A percentile compares a stretch with the other conserved stretches of the same genome.
Evolutionary conservation across 2,797 vertebrate species (phyloP).

Genomic region (Eleutherodactylus coqui): DNA sequence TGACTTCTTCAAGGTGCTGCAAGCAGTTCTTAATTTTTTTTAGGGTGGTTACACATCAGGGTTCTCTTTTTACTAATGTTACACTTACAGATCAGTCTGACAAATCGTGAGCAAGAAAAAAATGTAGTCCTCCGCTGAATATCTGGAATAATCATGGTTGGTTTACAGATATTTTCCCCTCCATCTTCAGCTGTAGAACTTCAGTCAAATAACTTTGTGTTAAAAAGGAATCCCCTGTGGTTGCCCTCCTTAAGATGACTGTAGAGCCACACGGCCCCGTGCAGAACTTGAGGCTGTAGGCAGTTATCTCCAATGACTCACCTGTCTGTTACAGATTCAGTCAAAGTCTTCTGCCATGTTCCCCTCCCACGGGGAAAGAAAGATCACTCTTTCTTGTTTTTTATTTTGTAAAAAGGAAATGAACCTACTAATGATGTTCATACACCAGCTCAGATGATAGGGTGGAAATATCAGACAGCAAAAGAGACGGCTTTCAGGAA

Average conservation of each 20-base stretch:
- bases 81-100: neutral
- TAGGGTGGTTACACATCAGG: neutral
- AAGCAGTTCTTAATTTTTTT: too few relatives aligned
- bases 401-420: constrained; percentile 27
- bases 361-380: constrained; percentile 48
- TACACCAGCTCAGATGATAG: neutral
- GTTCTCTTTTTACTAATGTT: neutral
- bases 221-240: constrained; percentile 20
- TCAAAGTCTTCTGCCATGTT: neutral
- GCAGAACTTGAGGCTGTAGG: neutral
- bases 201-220: neutral
- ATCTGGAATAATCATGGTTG: neutral
- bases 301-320: constrained; percentile 30
- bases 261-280: neutral
- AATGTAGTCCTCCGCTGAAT: neutral
- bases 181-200: neutral
- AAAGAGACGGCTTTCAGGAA: constrained; percentile 2
- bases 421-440: constrained; percentile 21
- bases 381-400: neutral
- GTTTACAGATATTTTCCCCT: neutral
- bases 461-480: constrained; percentile 27
- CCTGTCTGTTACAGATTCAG: neutral
- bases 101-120: neutral
- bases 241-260: neutral
- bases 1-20: neutral